These are phyloP conservation scores for Tuta absoluta DNA, from an alignment of 2,888 invertebrate species.

Conservation along the genomic window DNA sequence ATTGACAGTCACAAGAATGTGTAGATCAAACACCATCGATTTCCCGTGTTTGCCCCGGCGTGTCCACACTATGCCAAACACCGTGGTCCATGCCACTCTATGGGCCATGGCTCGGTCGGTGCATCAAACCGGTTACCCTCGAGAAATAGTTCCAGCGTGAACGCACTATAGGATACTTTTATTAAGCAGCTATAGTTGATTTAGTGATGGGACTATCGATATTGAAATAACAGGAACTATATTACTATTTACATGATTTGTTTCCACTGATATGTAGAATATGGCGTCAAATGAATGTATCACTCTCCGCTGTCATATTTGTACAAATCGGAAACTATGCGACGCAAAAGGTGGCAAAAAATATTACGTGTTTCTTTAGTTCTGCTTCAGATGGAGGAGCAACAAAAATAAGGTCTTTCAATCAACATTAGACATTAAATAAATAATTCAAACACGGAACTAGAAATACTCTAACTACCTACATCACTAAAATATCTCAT, in stretches of 20 bases:
- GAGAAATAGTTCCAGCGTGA: conserved; percentile 63
- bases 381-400: too few species aligned
- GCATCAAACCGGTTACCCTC: conserved; percentile 65
- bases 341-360: too few species aligned
- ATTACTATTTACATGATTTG: too few species aligned
- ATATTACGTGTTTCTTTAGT: too few species aligned
- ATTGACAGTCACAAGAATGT: conserved; percentile 8
- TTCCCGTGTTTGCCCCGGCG: conserved; percentile 2
- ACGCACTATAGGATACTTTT: conserved; percentile 50
- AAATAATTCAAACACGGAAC: neutral
- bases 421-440: too few species aligned
- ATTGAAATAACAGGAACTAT: neutral
- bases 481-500: conserved; percentile 22
- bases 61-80: conserved; percentile 26
- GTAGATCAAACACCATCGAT: neutral
- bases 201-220: conserved; percentile 14
- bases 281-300: too few species aligned
- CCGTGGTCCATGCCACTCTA: conserved; percentile 43
- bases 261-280: too few species aligned
- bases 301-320: too few species aligned
- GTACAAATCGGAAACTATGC: too few species aligned
- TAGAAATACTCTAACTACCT: neutral
- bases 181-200: conserved; percentile 58
- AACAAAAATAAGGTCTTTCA: too few species aligned
- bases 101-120: conserved; percentile 49